Evolutionary conservation across 2,888 invertebrate genomes (phyloP).

Genomic region (Sesamia inferens): DNA sequence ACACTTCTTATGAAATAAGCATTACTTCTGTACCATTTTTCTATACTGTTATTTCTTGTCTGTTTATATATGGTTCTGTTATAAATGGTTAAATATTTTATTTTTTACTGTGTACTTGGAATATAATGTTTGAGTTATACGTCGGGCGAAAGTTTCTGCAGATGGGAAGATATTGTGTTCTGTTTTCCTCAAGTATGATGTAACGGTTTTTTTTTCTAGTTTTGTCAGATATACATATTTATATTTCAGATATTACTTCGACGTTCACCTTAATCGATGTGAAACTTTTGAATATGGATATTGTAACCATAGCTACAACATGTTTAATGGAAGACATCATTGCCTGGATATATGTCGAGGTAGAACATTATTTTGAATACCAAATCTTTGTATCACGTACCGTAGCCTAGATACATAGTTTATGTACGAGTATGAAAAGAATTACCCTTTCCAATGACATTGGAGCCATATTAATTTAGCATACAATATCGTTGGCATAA

Average conservation of each 20-base stretch:
- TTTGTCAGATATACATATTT: neutral
- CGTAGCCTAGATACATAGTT: neutral
- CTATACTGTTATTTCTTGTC: no score
- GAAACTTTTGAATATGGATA: conserved; percentile 19
- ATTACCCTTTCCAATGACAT: neutral
- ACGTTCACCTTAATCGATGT: conserved; percentile 37
- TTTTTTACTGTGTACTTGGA: no score
- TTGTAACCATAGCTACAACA: conserved; percentile 52
- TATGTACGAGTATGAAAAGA: neutral
- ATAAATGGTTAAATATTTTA: no score
- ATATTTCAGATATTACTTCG: conserved; percentile 55
- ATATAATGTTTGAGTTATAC: no score
- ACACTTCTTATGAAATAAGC: no score
- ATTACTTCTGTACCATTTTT: no score
- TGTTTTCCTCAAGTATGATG: neutral
- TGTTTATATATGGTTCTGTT: no score
- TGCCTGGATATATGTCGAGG: conserved; percentile 32
- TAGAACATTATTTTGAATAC: conserved; percentile 1
- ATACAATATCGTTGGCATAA: neutral
- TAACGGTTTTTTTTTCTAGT: neutral
- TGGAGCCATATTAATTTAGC: neutral
- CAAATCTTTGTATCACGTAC: neutral
- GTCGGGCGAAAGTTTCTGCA: neutral
- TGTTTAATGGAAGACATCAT: neutral
- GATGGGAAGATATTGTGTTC: neutral